A percentile compares a stretch with the other conserved stretches of the same genome.
Conservation (phyloP, 1,140 invertebrate genomes). For the Latrodectus geometricus region DNA sequence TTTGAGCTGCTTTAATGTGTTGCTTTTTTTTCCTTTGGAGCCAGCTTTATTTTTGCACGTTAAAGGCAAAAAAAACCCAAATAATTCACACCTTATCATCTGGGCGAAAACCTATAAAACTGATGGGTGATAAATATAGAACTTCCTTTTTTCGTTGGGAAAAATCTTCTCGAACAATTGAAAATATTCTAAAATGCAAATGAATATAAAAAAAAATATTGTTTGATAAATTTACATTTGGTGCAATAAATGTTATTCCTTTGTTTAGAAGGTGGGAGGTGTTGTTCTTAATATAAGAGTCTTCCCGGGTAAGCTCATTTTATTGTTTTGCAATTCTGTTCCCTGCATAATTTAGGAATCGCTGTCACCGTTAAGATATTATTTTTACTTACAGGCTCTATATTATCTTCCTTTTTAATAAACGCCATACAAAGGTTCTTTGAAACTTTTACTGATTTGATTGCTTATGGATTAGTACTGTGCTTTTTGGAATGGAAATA, state of each 20-base stretch:
- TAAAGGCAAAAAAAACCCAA: slow-evolving; percentile 26
- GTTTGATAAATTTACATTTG: not conserved
- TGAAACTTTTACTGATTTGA: too few species aligned
- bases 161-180: not conserved
- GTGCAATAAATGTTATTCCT: not conserved
- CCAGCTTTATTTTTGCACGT: slow-evolving; percentile 9
- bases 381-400: too few species aligned
- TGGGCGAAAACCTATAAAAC: not conserved
- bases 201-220: not conserved
- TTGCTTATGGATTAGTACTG: too few species aligned
- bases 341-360: not conserved
- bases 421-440: too few species aligned
- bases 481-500: too few species aligned
- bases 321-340: not conserved
- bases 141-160: not conserved
- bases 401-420: too few species aligned
- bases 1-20: slow-evolving; percentile 38
- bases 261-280: not conserved
- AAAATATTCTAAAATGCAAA: not conserved
- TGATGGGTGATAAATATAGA: slow-evolving; percentile 3
- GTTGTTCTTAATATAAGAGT: not conserved
- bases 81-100: slow-evolving; percentile 41
- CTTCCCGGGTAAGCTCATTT: not conserved
- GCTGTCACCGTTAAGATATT: not conserved
- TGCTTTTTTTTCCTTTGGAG: slow-evolving; percentile 5